phyloP scores from a whole-genome alignment of 2,113 vertebrate species.

The Rana temporaria region DNA sequence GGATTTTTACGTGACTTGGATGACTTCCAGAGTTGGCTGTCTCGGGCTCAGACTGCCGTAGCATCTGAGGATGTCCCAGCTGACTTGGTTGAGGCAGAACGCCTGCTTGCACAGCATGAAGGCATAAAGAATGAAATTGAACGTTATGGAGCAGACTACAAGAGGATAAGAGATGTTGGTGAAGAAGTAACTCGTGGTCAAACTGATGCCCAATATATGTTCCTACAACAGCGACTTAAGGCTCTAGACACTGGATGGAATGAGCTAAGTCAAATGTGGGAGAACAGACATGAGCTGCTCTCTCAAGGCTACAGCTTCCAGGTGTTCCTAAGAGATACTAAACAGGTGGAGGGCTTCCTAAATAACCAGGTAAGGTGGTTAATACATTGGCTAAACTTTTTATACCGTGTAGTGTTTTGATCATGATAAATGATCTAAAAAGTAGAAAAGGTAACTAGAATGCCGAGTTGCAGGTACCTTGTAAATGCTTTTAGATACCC shows the following conservation, averaged over 20 bases:
- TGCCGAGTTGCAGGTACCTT: too few species aligned
- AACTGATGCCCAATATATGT: constrained; percentile 87
- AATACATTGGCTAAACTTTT: too few species aligned
- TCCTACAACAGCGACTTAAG: constrained; percentile 88
- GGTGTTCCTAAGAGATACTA: constrained; percentile 88
- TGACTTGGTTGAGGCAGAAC: constrained; percentile 85
- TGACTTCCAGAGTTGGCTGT: constrained; percentile 92
- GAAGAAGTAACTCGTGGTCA: constrained; percentile 88
- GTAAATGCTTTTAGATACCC: too few species aligned
- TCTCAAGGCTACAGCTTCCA: constrained; percentile 90
- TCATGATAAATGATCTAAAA: too few species aligned
- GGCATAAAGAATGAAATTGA: constrained; percentile 90
- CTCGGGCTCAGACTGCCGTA: constrained; percentile 87
- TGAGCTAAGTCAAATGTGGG: constrained; percentile 91
- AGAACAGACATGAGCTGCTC: constrained; percentile 87
- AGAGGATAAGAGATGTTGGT: constrained; percentile 82
- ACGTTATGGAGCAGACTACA: constrained; percentile 88
- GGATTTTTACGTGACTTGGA: constrained; percentile 90
- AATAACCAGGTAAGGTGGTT: constrained; percentile 84
- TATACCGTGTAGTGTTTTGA: too few species aligned
- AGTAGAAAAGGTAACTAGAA: too few species aligned
- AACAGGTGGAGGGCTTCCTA: constrained; percentile 90
- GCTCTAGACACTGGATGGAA: constrained; percentile 92
- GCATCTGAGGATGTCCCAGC: constrained; percentile 91
- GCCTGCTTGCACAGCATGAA: constrained; percentile 85